Conservation (phyloP, 2,113 vertebrate species). For the Lichenostomus cassidix region DNA sequence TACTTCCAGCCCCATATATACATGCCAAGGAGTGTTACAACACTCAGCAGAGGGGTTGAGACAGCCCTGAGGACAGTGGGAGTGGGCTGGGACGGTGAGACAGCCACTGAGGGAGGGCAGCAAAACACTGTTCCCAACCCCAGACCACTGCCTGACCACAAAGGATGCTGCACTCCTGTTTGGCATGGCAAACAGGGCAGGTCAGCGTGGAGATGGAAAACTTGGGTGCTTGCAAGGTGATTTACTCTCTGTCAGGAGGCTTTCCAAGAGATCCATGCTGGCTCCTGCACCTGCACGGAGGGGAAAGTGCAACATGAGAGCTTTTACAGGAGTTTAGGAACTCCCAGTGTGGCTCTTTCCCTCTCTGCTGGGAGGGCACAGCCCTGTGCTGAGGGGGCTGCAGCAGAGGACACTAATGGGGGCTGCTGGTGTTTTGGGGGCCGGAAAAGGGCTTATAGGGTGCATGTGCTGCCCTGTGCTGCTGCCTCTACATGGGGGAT, state of each 20-base stretch:
- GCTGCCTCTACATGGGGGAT: accelerated
- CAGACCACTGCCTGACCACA: too few relatives aligned
- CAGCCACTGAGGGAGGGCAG: accelerated
- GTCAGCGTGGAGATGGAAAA: not conserved
- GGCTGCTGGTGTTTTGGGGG: not conserved
- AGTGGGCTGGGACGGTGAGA: not conserved
- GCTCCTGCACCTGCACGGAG: not conserved
- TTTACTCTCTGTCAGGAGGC: accelerated
- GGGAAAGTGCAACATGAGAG: accelerated
- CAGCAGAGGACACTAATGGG: too few relatives aligned
- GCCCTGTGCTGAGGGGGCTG: not conserved
- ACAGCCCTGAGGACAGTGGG: not conserved
- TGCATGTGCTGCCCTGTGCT: accelerated
- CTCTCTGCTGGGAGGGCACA: not conserved
- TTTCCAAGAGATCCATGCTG: accelerated
- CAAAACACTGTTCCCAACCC: too few relatives aligned
- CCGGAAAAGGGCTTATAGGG: not conserved
- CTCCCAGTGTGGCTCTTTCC: not conserved
- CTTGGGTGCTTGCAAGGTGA: not conserved
- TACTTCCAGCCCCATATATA: not conserved
- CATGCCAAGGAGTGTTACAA: accelerated
- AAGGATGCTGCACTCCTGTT: not conserved
- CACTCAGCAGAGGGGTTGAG: not conserved
- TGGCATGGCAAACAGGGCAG: not conserved
- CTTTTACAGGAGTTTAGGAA: accelerated